These are phyloP conservation scores for Campoletis raptor DNA, from an alignment of 2,888 invertebrate genomes.

Conservation along the genomic window DNA sequence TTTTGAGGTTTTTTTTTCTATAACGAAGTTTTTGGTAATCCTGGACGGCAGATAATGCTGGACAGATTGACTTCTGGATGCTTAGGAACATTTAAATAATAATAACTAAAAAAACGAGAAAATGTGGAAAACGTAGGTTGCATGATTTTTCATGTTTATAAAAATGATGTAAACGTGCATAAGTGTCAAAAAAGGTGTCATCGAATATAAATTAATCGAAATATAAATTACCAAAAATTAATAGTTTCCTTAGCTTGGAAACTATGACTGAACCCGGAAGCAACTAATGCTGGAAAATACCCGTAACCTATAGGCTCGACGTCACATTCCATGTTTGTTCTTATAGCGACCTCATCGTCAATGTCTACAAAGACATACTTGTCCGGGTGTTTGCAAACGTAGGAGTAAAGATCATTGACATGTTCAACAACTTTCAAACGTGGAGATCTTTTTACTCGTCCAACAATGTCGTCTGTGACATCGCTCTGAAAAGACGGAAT, in stretches of 20 bases:
- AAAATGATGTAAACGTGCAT: no score
- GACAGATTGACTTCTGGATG: no score
- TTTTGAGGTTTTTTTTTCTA: no score
- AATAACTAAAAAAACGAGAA: no score
- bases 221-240: slow-evolving; percentile 51
- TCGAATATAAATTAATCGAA: not conserved
- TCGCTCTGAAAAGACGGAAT: slow-evolving; percentile 21
- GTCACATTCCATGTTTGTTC: slow-evolving; percentile 27
- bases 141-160: no score
- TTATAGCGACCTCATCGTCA: slow-evolving; percentile 18
- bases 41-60: no score
- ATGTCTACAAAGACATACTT: slow-evolving; percentile 56
- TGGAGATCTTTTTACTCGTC: not conserved
- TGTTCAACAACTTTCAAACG: slow-evolving; percentile 32
- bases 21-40: no score
- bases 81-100: no score
- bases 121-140: no score
- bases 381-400: slow-evolving; percentile 45
- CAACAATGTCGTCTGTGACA: not conserved
- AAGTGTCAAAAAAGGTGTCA: not conserved
- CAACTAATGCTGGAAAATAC: slow-evolving; percentile 15
- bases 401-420: slow-evolving; percentile 24
- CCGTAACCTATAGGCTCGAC: slow-evolving; percentile 31
- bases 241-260: slow-evolving; percentile 41
- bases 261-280: slow-evolving; percentile 42